Base-by-base conservation (phyloP, 2,797 vertebrate species). In the Erethizon dorsatum region DNA sequence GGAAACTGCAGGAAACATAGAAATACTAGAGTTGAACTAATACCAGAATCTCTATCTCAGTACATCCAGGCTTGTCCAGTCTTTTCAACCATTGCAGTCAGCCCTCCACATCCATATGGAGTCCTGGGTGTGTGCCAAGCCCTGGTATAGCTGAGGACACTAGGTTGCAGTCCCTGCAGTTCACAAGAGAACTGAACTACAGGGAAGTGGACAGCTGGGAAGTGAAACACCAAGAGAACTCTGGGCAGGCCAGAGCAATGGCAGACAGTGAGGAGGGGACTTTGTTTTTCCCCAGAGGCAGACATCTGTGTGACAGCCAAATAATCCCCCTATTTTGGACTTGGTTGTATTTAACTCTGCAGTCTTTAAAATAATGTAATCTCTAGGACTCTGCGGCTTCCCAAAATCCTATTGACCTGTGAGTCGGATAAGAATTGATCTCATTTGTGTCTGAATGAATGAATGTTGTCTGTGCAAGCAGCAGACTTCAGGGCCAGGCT, bases 361-460 rank as follows among this genome's bases (percentile, higher is more conserved):
- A 82, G 96, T 96, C 96, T 97, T 98, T 97, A 93, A 97, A 98
- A 92, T 95, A 97, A 97, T 95, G 96, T 94, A 89, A 91, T 97
- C 93, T 97, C 94, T 57, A 41, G 63, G 87, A 93, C 83, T 80
- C 78, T 41, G 82, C 3, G 33, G 69, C 61, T 80, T 97, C 71
- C 94, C 90, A 31, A 97, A 98, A 98, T 97, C 88, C 79, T 97
- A 91, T 92, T 97, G 95, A 96, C 97, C 96, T 83, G 91, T 73
- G 92, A 97, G 96, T 92, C 10, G 45, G 90, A 95, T 97, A 91
- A 97, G 98, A 98, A 97, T 94, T 97, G 86, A 98, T 98, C 96
- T 98, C 61, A 94, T 98, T 98, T 98, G 88, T 97, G 96, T 96
- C 96, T 88, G 88, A 97, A 94, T 95, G 96, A 97, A 79, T 93